These are phyloP conservation scores for Lithodes maja DNA, from an alignment of 2,888 invertebrate genomes.

Conservation along the genomic window DNA sequence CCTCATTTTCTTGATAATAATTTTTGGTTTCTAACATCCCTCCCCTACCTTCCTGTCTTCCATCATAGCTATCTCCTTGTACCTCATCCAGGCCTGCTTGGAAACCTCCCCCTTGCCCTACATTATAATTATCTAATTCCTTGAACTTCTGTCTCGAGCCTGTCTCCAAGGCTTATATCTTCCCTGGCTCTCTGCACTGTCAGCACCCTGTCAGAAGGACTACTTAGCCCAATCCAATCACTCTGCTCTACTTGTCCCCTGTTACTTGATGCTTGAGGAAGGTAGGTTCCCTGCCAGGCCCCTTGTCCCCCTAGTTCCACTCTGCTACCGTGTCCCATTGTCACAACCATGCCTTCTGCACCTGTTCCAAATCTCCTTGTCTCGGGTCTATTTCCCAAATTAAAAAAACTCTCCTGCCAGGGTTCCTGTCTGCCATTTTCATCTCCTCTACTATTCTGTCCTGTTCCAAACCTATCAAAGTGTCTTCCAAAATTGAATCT, in stretches of 20 bases:
- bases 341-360: neutral
- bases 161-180: neutral
- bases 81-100: neutral
- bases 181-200: neutral
- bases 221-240: neutral
- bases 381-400: neutral
- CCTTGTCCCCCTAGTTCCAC: neutral
- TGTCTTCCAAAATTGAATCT: neutral
- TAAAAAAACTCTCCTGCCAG: neutral
- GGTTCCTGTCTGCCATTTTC: neutral
- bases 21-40: neutral
- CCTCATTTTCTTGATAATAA: conserved; percentile 60
- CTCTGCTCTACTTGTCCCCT: neutral
- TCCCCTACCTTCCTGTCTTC: neutral
- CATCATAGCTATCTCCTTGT: neutral
- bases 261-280: neutral
- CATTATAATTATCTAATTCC: neutral
- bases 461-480: neutral
- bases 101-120: neutral
- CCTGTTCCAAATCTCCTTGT: neutral
- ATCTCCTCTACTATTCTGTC: neutral
- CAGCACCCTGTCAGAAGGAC: neutral
- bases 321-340: neutral
- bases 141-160: neutral
- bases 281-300: neutral